Base-by-base conservation (phyloP, 2,797 vertebrate genomes). In the Eulemur rubriventer region DNA sequence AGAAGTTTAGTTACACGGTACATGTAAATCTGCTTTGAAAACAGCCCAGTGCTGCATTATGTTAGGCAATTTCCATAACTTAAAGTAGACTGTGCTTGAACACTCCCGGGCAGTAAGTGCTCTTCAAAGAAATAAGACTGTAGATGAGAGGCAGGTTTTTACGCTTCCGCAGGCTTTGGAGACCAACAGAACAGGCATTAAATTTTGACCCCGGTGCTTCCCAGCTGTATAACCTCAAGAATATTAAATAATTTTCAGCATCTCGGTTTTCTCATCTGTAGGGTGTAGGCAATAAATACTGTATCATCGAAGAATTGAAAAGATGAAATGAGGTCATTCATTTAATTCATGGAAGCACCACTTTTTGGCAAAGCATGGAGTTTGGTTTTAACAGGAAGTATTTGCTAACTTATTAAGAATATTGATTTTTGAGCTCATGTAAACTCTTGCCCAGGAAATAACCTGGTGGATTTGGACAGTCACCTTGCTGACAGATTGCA, bases 1-100 rank as follows among this genome's bases (percentile, higher is more conserved):
- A 0, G 7, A 46, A 46, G 46, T 16, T 83, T 59, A 9, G 0
- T 65, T 73, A 5, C 2, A 0, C 14, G 59, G 18, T 4, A 6
- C 1, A 2, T 75, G 13, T 72, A 48, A 72, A 89, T 70, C 73
- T 73, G 8, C 41, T 90, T 20, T 82, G 76, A 89, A 85, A 92
- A 43, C 1, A 90, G 43, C 72, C 82, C 43, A 10, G 33, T 48
- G 41, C 63, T 33, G 0, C 14, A 63, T 78, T 6, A 4, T 35
- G 43, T 52, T 84, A 65, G 69, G 17, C 22, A 28, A 33, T 50
- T 83, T 41, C 67, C 33, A 22, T 59, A 69, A 46, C 46, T 46
- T 50, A 35, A 50, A 67, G 57, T 35, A 65, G 22, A 26, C 20
- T 26, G 24, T 75, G 4, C 28, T 81, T 38, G 12, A 52, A 22